Conservation (phyloP, 1,140 invertebrate genomes). For the Danaus plexippus region DNA sequence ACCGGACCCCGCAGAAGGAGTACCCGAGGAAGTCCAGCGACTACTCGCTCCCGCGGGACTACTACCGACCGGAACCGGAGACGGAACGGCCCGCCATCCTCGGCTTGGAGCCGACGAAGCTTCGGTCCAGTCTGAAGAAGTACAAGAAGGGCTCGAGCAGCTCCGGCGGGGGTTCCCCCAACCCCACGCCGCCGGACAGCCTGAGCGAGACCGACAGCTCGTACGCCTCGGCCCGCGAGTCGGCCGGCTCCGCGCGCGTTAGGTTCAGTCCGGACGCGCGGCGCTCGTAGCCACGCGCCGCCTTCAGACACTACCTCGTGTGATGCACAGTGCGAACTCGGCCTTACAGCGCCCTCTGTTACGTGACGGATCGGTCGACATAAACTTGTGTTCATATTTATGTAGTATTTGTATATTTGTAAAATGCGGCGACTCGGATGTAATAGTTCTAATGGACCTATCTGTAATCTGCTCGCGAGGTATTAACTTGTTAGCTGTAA, state of each 20-base stretch:
- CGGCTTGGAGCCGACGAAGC: slow-evolving; percentile 74
- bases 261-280: slow-evolving; percentile 80
- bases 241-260: slow-evolving; percentile 22
- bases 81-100: slow-evolving; percentile 82
- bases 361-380: not conserved
- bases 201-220: slow-evolving; percentile 85
- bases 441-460: not conserved
- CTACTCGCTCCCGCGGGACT: slow-evolving; percentile 56
- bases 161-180: slow-evolving; percentile 79
- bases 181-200: slow-evolving; percentile 88
- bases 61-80: slow-evolving; percentile 73
- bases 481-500: too few species aligned
- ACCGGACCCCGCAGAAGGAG: slow-evolving; percentile 58
- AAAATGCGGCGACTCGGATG: slow-evolving; percentile 6
- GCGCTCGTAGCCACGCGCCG: slow-evolving; percentile 65
- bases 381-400: slow-evolving; percentile 17
- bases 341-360: not conserved
- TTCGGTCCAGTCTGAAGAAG: slow-evolving; percentile 84
- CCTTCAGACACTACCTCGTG: slow-evolving; percentile 70
- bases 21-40: slow-evolving; percentile 66
- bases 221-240: slow-evolving; percentile 86
- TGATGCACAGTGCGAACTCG: slow-evolving; percentile 26
- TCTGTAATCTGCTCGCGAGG: not conserved
- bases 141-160: slow-evolving; percentile 72
- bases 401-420: slow-evolving; percentile 13